Evolutionary conservation across 2,888 invertebrate genomes (phyloP), one percentile per base, ranked within the genome.

Genomic region (Operophtera brumata): DNA sequence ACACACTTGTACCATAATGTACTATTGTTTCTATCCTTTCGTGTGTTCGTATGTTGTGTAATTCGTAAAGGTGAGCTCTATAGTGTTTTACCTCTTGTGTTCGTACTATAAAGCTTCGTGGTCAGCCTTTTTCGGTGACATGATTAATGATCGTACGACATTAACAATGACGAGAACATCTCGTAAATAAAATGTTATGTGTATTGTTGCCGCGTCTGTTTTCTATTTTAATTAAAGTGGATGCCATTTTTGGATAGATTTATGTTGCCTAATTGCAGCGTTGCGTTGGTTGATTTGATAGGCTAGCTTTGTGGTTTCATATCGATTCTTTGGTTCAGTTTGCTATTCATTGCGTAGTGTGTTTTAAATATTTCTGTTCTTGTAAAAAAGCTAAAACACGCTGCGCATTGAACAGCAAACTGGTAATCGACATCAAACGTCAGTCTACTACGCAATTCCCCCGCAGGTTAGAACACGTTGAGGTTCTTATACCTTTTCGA

Each of bases 141-240:
- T 62, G 57, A 62, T 65, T 61, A 59, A 64, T 61, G 57, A 35
- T 35, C 12, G 37, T 9, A 20, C 40, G 40, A 28, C 42, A 47
- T 56, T n/a, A n/a, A n/a, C n/a, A n/a, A n/a, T n/a, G n/a, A 59
- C 57, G 53, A 50, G 37, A 59, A 56, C 52, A 50, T 62, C 57
- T 59, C 61, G 62, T 59, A 59, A 65, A 61, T 61, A 56, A 62
- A 62, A 62, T 49, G 56, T 62, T 54, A 59, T 45, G 57, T 47
- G 45, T 47, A 48, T 55, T 54, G 53, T 50, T 57, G 44, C 53
- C 20, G 53, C 44, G 11, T 10, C 13, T 42, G 30, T 54, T 47
- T 36, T 54, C 20, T 57, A 53, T 62, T 58, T 54, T 62, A 57
- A 60, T 61, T 59, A 56, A 61, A 57, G 43, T 57, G 46, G 41